Percentiles rank a stretch among this genome's conserved stretches.
Conservation (phyloP, 2,797 vertebrate species). For the Anas bahamensis region DNA sequence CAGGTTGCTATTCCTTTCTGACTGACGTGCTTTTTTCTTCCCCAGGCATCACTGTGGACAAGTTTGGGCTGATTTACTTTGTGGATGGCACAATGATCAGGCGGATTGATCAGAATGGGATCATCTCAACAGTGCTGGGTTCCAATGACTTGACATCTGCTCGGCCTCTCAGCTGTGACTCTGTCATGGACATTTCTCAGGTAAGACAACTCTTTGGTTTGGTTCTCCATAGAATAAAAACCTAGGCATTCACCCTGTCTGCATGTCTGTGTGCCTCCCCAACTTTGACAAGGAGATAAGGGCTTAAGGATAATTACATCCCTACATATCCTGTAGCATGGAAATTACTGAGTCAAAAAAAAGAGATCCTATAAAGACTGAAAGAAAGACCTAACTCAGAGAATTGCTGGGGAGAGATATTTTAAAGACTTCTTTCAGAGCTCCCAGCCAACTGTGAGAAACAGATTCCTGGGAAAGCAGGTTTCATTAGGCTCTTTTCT, state of each 20-base stretch:
- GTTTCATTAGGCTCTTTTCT: neutral
- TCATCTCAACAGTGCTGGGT: slow-evolving; percentile 96
- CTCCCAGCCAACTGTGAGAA: neutral
- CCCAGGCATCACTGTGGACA: slow-evolving; percentile 95
- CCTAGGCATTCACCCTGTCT: neutral
- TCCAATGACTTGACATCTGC: slow-evolving; percentile 98
- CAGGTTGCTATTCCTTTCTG: neutral
- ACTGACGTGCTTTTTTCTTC: neutral
- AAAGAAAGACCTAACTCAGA: neutral
- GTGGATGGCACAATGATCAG: slow-evolving; percentile 99
- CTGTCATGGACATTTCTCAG: slow-evolving; percentile 99
- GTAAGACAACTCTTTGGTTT: slow-evolving; percentile 68
- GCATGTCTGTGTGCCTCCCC: neutral
- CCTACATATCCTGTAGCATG: neutral
- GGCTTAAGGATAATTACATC: neutral
- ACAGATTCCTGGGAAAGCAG: neutral
- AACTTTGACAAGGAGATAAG: neutral
- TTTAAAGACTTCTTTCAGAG: neutral
- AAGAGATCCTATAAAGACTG: neutral
- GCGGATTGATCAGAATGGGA: slow-evolving; percentile 94
- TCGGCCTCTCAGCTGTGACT: slow-evolving; percentile 96
- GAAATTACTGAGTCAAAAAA: neutral
- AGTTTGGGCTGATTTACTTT: slow-evolving; percentile 95
- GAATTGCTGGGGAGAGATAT: neutral
- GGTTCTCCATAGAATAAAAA: neutral